Conservation (phyloP, 2,888 invertebrate species). For the Nebria brevicollis region DNA sequence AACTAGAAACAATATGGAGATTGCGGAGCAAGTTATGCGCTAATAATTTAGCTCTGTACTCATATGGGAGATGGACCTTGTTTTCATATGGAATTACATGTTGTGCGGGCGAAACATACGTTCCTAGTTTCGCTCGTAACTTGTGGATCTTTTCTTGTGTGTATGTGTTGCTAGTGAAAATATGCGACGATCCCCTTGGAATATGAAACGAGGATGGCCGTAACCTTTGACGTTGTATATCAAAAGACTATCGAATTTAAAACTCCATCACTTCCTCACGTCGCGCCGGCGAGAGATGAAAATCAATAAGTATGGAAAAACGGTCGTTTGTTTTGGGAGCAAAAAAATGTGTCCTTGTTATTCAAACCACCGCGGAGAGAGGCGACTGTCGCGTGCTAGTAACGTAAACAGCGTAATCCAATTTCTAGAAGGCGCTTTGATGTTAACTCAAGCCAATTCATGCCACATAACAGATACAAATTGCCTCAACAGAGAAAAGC, state of each 20-base stretch:
- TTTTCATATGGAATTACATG: background rate
- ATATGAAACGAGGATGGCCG: constrained; percentile 25
- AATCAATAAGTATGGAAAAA: constrained; percentile 43
- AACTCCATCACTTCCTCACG: constrained; percentile 23
- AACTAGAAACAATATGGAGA: background rate
- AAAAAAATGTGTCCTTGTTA: constrained; percentile 42
- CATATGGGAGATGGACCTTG: background rate
- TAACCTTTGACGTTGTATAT: constrained; percentile 25
- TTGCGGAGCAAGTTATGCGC: background rate
- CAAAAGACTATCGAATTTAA: constrained; percentile 38
- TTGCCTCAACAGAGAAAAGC: constrained; percentile 19
- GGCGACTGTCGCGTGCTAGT: background rate
- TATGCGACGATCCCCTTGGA: constrained; percentile 17
- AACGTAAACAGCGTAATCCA: constrained; percentile 46
- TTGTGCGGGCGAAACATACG: background rate
- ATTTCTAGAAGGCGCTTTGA: constrained; percentile 40
- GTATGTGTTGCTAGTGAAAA: background rate
- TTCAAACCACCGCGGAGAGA: constrained; percentile 21
- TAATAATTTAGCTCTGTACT: background rate
- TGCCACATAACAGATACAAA: constrained; percentile 35
- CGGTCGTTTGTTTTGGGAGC: constrained; percentile 27
- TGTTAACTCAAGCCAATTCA: constrained; percentile 42
- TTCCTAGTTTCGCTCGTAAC: constrained; percentile 1
- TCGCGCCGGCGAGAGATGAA: constrained; percentile 12
- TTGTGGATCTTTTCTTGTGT: background rate